phyloP scores from a whole-genome alignment of 2,113 vertebrate species.

The Phylloscopus trochilus region DNA sequence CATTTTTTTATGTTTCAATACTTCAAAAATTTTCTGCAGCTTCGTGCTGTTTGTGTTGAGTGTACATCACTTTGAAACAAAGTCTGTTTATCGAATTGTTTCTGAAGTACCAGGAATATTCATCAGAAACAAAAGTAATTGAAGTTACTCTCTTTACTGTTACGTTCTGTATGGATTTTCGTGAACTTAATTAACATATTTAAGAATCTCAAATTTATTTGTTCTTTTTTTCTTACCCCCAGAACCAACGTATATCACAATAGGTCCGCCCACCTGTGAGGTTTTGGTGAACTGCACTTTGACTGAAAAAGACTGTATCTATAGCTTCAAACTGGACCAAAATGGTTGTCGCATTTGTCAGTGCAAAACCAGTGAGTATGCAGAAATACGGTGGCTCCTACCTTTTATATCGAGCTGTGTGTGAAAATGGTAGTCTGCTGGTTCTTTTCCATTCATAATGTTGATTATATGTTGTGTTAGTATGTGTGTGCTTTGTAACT shows the following conservation, averaged over 20 bases:
- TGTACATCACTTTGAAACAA: not conserved
- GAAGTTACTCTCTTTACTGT: not conserved
- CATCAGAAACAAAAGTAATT: not conserved
- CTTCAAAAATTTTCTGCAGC: not conserved
- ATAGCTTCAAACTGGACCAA: slow-evolving; percentile 80
- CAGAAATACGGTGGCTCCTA: not conserved
- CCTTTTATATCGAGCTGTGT: not conserved
- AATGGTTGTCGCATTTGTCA: slow-evolving; percentile 83
- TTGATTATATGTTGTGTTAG: not conserved
- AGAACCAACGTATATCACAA: slow-evolving; percentile 90
- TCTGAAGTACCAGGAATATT: not conserved
- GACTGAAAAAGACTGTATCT: slow-evolving; percentile 79
- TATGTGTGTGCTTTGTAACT: not conserved
- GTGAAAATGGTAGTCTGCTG: not conserved
- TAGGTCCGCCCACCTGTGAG: slow-evolving; percentile 83
- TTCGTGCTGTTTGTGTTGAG: not conserved
- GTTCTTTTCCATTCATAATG: not conserved
- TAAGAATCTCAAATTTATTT: not conserved
- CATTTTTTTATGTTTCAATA: not conserved
- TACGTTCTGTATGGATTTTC: not conserved
- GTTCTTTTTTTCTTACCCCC: not conserved
- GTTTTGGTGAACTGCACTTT: slow-evolving; percentile 81
- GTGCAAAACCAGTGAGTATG: slow-evolving; percentile 85
- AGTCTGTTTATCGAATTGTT: not conserved
- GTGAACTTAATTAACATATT: not conserved